Conservation (phyloP, 2,888 invertebrate genomes). For the Leptinotarsa rubiginosa region DNA sequence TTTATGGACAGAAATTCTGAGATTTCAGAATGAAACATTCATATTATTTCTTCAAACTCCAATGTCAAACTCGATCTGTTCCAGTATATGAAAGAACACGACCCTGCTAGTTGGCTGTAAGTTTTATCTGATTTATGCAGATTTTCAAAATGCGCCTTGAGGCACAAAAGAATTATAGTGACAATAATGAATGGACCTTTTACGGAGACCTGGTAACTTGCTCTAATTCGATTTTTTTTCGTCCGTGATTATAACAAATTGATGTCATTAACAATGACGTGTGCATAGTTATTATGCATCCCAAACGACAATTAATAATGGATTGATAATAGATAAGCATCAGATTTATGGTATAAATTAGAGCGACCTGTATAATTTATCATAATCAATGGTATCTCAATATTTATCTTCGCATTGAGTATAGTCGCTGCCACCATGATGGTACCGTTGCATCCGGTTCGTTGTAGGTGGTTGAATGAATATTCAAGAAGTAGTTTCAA, state of each 20-base stretch:
- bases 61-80: too few species aligned
- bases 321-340: slow-evolving; percentile 41
- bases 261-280: slow-evolving; percentile 38
- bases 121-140: not conserved
- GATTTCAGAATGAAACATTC: too few species aligned
- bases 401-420: slow-evolving; percentile 41
- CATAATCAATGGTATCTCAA: slow-evolving; percentile 39
- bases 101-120: too few species aligned
- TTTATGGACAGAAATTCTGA: too few species aligned
- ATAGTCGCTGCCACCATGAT: slow-evolving; percentile 4
- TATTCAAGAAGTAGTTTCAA: not conserved
- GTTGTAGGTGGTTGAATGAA: slow-evolving; percentile 1
- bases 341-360: slow-evolving; percentile 35
- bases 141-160: not conserved
- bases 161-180: slow-evolving; percentile 16
- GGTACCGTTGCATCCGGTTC: not conserved
- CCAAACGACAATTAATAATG: slow-evolving; percentile 40
- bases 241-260: slow-evolving; percentile 33
- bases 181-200: slow-evolving; percentile 5
- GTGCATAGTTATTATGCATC: slow-evolving; percentile 36
- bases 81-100: too few species aligned
- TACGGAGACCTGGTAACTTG: slow-evolving; percentile 25
- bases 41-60: too few species aligned
- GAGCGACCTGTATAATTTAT: slow-evolving; percentile 39
- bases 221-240: slow-evolving; percentile 29